A percentile compares a stretch with the other conserved stretches of the same genome.
Evolutionary conservation across 2,888 invertebrate genomes (phyloP).

Genomic region (Lamellibrachia columna): DNA sequence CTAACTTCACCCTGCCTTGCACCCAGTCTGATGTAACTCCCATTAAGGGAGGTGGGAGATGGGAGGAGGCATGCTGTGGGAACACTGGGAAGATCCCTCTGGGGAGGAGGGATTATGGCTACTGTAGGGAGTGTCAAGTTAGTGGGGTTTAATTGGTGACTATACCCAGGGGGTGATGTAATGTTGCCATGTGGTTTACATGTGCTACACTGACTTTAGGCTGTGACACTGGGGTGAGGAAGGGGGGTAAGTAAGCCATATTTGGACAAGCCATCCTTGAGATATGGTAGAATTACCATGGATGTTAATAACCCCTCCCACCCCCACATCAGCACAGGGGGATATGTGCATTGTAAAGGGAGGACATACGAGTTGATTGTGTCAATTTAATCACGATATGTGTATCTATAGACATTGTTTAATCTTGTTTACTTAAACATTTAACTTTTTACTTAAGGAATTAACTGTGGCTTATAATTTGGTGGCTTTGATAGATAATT

Average conservation of each 20-base stretch:
- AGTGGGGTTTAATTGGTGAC: neutral
- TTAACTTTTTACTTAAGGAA: too few relatives aligned
- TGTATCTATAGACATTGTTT: too few relatives aligned
- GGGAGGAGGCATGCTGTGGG: neutral
- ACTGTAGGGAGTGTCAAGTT: slow-evolving; percentile 1
- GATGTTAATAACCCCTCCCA: neutral
- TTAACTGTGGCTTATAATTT: neutral
- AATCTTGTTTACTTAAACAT: too few relatives aligned
- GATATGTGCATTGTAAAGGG: neutral
- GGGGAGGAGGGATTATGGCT: neutral
- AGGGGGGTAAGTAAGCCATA: neutral
- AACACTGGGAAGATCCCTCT: neutral
- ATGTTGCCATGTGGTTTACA: neutral
- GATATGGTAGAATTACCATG: neutral
- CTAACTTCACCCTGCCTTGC: neutral
- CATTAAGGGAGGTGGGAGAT: neutral
- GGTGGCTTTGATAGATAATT: neutral
- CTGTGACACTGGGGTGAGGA: neutral
- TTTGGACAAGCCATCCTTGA: neutral
- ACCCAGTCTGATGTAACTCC: neutral
- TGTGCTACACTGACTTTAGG: neutral
- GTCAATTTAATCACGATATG: neutral
- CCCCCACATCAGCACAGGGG: neutral
- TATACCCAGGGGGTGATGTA: neutral
- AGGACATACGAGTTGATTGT: neutral